These are phyloP conservation scores for Ramphastos sulfuratus DNA, from an alignment of 2,113 vertebrate species.

Conservation along the genomic window DNA sequence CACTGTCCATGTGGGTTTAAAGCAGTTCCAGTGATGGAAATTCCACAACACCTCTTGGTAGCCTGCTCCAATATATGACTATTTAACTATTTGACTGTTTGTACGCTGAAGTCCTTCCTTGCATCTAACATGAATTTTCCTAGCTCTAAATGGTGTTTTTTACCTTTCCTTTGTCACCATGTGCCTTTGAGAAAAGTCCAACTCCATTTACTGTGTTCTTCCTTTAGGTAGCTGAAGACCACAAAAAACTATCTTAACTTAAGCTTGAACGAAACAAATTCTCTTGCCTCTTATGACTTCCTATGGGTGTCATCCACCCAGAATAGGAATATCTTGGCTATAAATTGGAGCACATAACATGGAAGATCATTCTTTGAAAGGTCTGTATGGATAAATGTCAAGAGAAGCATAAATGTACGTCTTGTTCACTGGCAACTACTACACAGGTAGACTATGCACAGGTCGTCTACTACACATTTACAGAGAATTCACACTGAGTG, in stretches of 20 bases:
- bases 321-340: neutral
- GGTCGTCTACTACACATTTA: rapidly evolving
- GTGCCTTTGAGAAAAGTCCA: neutral
- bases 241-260: neutral
- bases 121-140: neutral
- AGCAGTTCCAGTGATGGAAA: too few relatives aligned
- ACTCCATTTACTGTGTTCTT: neutral
- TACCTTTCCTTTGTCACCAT: neutral
- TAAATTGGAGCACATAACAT: neutral
- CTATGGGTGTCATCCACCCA: neutral
- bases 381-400: neutral
- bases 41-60: neutral
- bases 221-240: neutral
- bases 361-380: neutral
- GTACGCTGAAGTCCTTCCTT: neutral
- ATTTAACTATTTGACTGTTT: neutral
- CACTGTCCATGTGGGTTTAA: too few relatives aligned
- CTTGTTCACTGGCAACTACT: neutral
- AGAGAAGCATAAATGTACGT: rapidly evolving
- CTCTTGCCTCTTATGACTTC: neutral
- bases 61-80: neutral
- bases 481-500: neutral
- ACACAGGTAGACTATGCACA: neutral
- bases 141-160: neutral
- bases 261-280: neutral